A percentile compares a stretch with the other conserved stretches of the same genome.
Conservation (phyloP, 2,113 vertebrate genomes). For the Dryoscopus gambensis region DNA sequence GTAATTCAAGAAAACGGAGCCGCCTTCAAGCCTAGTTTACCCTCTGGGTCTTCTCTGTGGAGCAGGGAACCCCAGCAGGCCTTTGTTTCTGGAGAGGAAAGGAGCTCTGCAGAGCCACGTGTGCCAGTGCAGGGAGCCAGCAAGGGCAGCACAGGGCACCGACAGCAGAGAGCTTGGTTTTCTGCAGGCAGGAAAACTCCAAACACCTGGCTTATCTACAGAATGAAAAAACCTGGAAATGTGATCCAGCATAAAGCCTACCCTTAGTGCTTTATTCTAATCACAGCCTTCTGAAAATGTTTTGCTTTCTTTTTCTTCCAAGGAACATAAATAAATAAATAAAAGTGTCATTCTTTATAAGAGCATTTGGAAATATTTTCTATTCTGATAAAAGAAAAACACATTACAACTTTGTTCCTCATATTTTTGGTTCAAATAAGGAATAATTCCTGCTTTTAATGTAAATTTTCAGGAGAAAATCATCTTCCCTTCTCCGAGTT, state of each 20-base stretch:
- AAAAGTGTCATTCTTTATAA: fast-evolving
- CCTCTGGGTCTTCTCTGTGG: not conserved
- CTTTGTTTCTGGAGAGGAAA: not conserved
- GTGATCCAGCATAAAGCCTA: not conserved
- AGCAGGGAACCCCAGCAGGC: not conserved
- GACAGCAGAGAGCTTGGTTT: not conserved
- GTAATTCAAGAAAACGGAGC: not conserved
- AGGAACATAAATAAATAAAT: not conserved
- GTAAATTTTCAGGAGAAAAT: not conserved
- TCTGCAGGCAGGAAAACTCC: not conserved
- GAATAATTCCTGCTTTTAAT: not conserved
- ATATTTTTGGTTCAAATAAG: not conserved
- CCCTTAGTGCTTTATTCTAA: not conserved
- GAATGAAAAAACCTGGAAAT: not conserved
- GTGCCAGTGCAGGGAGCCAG: not conserved
- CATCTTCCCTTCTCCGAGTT: not conserved
- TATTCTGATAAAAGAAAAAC: not conserved
- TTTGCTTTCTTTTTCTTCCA: not conserved
- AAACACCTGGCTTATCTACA: not conserved
- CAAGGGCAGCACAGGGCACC: not conserved
- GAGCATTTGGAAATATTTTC: not conserved
- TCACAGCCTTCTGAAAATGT: not conserved
- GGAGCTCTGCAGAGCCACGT: not conserved
- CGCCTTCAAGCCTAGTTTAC: not conserved
- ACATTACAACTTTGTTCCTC: not conserved